Percentiles rank a stretch among this genome's conserved stretches.
These are phyloP conservation scores for Ctenopoma multispine DNA, from an alignment of 2,797 vertebrate genomes.

Conservation along the genomic window DNA sequence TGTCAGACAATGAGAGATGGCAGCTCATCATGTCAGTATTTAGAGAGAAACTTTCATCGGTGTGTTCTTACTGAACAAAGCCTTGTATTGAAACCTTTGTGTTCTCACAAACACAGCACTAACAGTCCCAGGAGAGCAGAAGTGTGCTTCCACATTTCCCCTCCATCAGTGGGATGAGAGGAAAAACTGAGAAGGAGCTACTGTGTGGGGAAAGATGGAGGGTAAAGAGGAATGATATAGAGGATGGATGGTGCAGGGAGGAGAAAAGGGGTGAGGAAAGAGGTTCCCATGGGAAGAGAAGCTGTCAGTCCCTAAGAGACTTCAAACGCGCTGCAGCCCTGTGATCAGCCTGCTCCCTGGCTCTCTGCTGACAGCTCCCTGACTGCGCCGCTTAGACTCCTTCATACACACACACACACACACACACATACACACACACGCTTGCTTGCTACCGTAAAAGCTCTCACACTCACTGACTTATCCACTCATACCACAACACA, in stretches of 20 bases:
- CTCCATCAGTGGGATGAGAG: slow-evolving; percentile 44
- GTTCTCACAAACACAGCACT: slow-evolving; percentile 45
- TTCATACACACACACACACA: slow-evolving; percentile 53
- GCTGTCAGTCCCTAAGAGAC: slow-evolving; percentile 87
- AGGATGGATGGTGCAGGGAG: slow-evolving; percentile 58
- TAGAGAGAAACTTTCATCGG: slow-evolving; percentile 67
- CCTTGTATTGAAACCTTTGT: slow-evolving; percentile 57
- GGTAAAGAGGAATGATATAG: slow-evolving; percentile 67
- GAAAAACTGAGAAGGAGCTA: slow-evolving; percentile 31
- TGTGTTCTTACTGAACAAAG: slow-evolving; percentile 64
- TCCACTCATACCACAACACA: slow-evolving; percentile 68
- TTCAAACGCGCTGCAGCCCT: slow-evolving; percentile 84
- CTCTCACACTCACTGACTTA: slow-evolving; percentile 63
- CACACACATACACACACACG: slow-evolving; percentile 34
- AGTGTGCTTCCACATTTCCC: slow-evolving; percentile 46
- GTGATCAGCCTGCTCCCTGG: slow-evolving; percentile 84
- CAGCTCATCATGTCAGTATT: slow-evolving; percentile 78
- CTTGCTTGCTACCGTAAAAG: slow-evolving; percentile 56
- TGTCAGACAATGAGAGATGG: slow-evolving; percentile 73
- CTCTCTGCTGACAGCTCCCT: slow-evolving; percentile 83
- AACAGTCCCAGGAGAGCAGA: slow-evolving; percentile 60
- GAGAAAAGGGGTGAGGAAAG: slow-evolving; percentile 61
- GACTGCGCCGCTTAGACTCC: slow-evolving; percentile 79
- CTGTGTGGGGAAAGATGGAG: slow-evolving; percentile 53
- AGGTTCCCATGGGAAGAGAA: slow-evolving; percentile 77